A percentile compares a stretch with the other conserved stretches of the same genome.
Conservation (phyloP, 2,888 invertebrate genomes). For the Taenaris catops region DNA sequence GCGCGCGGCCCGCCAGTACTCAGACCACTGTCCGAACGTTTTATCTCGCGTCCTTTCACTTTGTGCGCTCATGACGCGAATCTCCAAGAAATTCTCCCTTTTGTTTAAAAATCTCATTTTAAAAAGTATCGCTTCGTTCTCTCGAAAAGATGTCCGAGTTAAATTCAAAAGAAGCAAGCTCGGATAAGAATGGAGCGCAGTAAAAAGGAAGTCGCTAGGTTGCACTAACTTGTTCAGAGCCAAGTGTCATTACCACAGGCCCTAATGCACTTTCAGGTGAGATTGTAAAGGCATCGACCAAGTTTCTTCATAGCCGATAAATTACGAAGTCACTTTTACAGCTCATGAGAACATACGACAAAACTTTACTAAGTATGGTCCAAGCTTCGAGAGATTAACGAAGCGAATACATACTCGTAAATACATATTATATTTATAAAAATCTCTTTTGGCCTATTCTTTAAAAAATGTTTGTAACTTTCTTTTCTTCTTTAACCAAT, state of each 20-base stretch:
- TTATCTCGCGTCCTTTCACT: slow-evolving; percentile 75
- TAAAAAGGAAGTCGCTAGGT: slow-evolving; percentile 26
- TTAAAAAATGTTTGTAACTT: too few relatives aligned
- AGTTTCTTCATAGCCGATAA: slow-evolving; percentile 68
- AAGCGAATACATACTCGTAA: too few relatives aligned
- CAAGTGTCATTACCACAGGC: slow-evolving; percentile 25
- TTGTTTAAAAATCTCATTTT: slow-evolving; percentile 7
- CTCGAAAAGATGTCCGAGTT: slow-evolving; percentile 9
- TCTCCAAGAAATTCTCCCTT: neutral
- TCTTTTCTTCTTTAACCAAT: too few relatives aligned
- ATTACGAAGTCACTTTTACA: slow-evolving; percentile 74
- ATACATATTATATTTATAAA: too few relatives aligned
- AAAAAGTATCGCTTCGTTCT: slow-evolving; percentile 2
- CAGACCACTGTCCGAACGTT: slow-evolving; percentile 57
- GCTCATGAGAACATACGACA: slow-evolving; percentile 64
- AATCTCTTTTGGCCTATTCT: too few relatives aligned
- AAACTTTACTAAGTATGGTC: slow-evolving; percentile 42
- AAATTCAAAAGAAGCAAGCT: slow-evolving; percentile 15
- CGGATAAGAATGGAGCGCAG: slow-evolving; percentile 10
- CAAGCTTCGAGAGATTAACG: slow-evolving; percentile 29
- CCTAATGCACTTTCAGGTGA: slow-evolving; percentile 40
- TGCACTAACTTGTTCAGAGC: slow-evolving; percentile 27
- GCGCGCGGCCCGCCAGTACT: slow-evolving; percentile 67
- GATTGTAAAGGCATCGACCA: slow-evolving; percentile 51
- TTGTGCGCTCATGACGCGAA: slow-evolving; percentile 56